These are phyloP conservation scores for Dissostichus mawsoni DNA, from an alignment of 2,113 vertebrate genomes.

Conservation along the genomic window DNA sequence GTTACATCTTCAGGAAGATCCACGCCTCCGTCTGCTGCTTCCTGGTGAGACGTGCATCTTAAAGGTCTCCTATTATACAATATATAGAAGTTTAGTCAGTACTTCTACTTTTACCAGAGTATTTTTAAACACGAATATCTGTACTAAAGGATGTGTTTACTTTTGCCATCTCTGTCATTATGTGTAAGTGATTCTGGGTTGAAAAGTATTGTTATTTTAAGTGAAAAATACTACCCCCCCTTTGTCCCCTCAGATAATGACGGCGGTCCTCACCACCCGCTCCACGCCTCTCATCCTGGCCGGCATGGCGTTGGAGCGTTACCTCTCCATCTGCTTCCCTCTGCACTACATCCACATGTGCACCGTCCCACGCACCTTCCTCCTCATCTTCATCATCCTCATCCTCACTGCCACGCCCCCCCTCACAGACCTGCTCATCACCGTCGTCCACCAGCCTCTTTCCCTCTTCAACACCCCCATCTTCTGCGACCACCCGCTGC, in stretches of 20 bases:
- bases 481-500: conserved; percentile 82
- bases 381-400: conserved; percentile 72
- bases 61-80: no score
- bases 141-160: no score
- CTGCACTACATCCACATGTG: conserved; percentile 80
- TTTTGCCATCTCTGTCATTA: no score
- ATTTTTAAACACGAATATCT: no score
- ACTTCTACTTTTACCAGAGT: no score
- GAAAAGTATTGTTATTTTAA: no score
- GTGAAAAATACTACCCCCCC: not conserved
- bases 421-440: conserved; percentile 80
- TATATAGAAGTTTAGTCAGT: no score
- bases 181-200: no score
- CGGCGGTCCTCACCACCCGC: conserved; percentile 80
- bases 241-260: conserved; percentile 69
- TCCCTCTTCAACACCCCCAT: conserved; percentile 68
- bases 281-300: conserved; percentile 84
- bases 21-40: conserved; percentile 78
- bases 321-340: conserved; percentile 83
- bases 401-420: conserved; percentile 67
- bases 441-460: conserved; percentile 62
- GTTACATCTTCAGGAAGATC: conserved; percentile 84
- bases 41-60: conserved; percentile 55
- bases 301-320: conserved; percentile 85
- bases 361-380: conserved; percentile 77